Evolutionary conservation across 2,888 invertebrate genomes (phyloP), one percentile per base, ranked within the genome.

Genomic region (Euplagia quadripunctaria): DNA sequence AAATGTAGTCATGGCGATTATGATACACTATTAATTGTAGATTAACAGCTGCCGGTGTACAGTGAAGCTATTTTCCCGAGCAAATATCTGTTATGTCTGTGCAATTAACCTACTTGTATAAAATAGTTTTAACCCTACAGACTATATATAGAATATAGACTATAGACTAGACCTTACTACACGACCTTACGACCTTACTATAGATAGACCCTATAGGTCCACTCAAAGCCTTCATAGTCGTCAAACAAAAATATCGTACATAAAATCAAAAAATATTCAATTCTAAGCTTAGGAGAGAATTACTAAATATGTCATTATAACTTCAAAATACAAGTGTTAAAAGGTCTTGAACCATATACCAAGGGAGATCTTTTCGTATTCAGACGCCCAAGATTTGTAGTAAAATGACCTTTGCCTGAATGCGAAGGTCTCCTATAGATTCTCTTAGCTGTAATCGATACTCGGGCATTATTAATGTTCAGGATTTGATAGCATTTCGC

Each of bases 401-500:
- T 73, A 68, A 69, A 17, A 46, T 17, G 46, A 68, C 67, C 75
- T 72, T 46, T 58, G 52, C 51, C 43, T 64, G 73, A 31, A 71
- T 8, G 31, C 58, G 72, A 78, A 77, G 70, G 68, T 73, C 72
- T 41, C 58, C 67, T 67, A 73, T 73, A 74, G 68, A 77, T 79
- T 75, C 65, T 71, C 71, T 61, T n/a, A 74, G 79, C 73, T 69
- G 52, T 74, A 85, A 79, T 81, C 82, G 70, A 84, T 84, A 80
- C 76, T 75, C 73, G 31, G 67, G 72, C 70, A 79, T 76, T 81
- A 81, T 81, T 79, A 78, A 81, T 76, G 70, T 67, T 64, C 69
- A 81, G 72, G 71, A 75, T 75, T 81, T 75, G 67, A 73, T 72
- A 42, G 67, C 55, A 73, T 82, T 73, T 31, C 41, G 20, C 66